A percentile compares a stretch with the other conserved stretches of the same genome.
Evolutionary conservation across 2,888 invertebrate genomes (phyloP).

Genomic region (Conchocele bisecta): DNA sequence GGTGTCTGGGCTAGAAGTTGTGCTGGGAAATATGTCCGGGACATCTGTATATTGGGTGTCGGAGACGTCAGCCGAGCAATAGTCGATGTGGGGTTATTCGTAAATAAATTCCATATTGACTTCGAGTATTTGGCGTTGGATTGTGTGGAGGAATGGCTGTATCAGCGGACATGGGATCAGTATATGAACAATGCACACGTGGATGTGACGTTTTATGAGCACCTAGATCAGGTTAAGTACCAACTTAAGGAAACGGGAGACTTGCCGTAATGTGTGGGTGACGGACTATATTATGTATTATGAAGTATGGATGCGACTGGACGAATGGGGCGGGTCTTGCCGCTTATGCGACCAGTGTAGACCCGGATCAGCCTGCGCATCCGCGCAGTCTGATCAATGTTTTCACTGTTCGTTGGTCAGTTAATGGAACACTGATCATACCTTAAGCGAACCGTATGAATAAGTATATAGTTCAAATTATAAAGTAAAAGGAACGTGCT

Average conservation of each 20-base stretch:
- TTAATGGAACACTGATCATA: no score
- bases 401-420: no score
- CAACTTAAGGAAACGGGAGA: background rate
- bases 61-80: conserved; percentile 14
- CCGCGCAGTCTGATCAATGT: no score
- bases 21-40: conserved; percentile 35
- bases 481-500: no score
- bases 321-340: no score
- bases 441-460: no score
- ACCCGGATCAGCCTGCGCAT: no score
- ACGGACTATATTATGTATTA: no score
- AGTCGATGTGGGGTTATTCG: conserved; percentile 27
- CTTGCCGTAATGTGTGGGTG: no score
- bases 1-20: conserved; percentile 14
- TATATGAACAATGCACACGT: conserved; percentile 2
- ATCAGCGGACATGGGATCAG: conserved; percentile 30
- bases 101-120: conserved; percentile 37
- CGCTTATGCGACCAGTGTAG: no score
- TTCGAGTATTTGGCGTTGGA: conserved; percentile 36
- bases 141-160: conserved; percentile 28
- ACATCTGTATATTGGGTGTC: conserved; percentile 30
- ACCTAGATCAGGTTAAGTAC: conserved; percentile 5
- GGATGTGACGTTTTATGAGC: background rate
- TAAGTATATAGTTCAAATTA: no score
- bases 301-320: no score